Conservation (phyloP, 2,113 vertebrate genomes). For the Oncorhynchus masou region DNA sequence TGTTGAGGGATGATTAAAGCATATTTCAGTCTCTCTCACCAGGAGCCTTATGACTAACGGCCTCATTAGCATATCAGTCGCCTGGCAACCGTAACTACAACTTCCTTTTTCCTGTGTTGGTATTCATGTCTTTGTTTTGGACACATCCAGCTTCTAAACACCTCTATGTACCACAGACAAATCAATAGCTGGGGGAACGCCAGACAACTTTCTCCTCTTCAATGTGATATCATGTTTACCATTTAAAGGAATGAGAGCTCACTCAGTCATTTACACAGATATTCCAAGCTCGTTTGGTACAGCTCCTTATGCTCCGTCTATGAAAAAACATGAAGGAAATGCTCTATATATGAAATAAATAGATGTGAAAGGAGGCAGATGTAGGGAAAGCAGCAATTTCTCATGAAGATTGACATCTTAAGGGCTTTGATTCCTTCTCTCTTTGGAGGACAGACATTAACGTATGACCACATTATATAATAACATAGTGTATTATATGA, state of each 20-base stretch:
- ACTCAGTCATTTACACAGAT: neutral
- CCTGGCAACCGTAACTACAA: slow-evolving; percentile 71
- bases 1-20: slow-evolving; percentile 38
- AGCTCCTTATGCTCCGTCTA: no score
- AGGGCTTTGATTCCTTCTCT: neutral
- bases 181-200: neutral
- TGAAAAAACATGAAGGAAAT: no score
- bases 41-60: slow-evolving; percentile 66
- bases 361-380: no score
- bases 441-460: neutral
- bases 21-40: slow-evolving; percentile 51
- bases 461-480: no score
- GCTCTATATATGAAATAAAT: no score
- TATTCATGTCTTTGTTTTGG: neutral
- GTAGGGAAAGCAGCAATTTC: neutral
- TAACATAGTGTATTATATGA: no score
- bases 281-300: neutral
- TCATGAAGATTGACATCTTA: neutral
- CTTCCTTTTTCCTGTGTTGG: slow-evolving; percentile 14
- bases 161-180: neutral
- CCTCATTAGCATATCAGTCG: slow-evolving; percentile 73
- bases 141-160: no score
- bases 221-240: neutral
- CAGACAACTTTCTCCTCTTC: neutral
- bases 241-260: neutral